Conservation (phyloP, 2,113 vertebrate species). For the Hoplias malabaricus region DNA sequence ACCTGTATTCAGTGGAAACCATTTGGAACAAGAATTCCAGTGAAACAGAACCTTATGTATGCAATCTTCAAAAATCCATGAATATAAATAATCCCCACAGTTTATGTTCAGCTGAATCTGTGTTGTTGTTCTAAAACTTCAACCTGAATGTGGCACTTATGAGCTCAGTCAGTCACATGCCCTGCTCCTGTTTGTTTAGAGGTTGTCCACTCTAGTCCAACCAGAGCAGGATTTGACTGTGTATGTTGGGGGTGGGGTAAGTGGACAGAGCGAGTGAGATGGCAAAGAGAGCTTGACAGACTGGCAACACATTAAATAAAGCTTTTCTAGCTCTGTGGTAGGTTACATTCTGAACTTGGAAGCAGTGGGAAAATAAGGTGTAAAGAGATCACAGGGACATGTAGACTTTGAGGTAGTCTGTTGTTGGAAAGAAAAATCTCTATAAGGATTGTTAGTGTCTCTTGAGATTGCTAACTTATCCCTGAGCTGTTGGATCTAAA, state of each 20-base stretch:
- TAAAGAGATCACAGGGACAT: background rate
- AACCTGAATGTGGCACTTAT: background rate
- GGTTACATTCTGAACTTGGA: background rate
- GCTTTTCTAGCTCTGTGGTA: background rate
- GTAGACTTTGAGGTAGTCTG: no score
- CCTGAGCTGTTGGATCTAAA: background rate
- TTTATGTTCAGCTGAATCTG: background rate
- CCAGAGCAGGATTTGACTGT: constrained; percentile 3
- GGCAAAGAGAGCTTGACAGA: background rate
- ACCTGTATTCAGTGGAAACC: no score
- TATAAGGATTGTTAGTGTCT: background rate
- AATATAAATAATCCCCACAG: background rate
- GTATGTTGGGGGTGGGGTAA: background rate
- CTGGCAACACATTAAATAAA: background rate
- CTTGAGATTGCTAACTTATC: background rate
- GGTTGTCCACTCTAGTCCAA: background rate
- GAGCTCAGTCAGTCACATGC: background rate
- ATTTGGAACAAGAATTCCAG: no score
- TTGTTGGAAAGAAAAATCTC: no score
- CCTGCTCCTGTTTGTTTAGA: constrained; percentile 16
- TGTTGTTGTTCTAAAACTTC: background rate
- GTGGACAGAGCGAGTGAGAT: background rate
- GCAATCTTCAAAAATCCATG: background rate
- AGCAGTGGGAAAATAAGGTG: no score
- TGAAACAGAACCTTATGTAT: background rate